Evolutionary conservation across 2,888 invertebrate species (phyloP), one percentile per base, ranked within the genome.

Genomic region (Punctoribates punctum): DNA sequence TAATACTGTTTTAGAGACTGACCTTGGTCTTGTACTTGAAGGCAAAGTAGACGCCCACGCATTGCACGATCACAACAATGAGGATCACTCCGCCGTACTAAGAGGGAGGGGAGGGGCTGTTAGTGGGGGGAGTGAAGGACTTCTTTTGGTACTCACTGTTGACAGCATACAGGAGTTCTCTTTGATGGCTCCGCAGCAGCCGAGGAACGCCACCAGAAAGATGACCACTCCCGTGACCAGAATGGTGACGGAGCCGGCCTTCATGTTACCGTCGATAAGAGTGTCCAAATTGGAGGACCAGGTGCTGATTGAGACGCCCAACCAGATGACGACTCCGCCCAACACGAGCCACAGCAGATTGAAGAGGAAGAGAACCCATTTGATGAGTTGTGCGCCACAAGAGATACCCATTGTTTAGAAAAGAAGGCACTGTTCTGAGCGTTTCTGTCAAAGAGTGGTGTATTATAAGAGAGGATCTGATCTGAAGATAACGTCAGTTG

Each of bases 111-210:
- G n/a, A 9, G n/a, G 4, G 8, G 6, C 6, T 57, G 13, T 62
- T 15, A 15, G 11, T 23, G 25, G 23, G 5, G 2, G 25, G 5
- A 2, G 57, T 8, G 3, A 25, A 57, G 25, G 5, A 13, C 1
- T n/a, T n/a, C 17, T 1, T 11, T 4, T 34, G 11, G 38, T 1
- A 72, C 72, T 72, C 13, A 72, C 42, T 17, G 72, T 72, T 0
- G 72, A 72, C 5, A 72, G 23, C 72, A 72, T 72, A 25, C 72
- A 72, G 0, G 70, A n/a, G 46, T 38, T 65, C 38, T 65, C 46
- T 46, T 70, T 70, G 11, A 20, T 8, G 25, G 42, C 70, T 23
- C 70, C 65, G 20, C 57, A 57, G 25, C 57, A 57, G 57, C 57
- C 34, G 38, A 38, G 38, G 72, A 72, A 72, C 25, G 72, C 72